Evolutionary conservation across 2,797 vertebrate species (phyloP), one percentile per base, ranked within the genome.

Genomic region (Novumbra hubbsi): DNA sequence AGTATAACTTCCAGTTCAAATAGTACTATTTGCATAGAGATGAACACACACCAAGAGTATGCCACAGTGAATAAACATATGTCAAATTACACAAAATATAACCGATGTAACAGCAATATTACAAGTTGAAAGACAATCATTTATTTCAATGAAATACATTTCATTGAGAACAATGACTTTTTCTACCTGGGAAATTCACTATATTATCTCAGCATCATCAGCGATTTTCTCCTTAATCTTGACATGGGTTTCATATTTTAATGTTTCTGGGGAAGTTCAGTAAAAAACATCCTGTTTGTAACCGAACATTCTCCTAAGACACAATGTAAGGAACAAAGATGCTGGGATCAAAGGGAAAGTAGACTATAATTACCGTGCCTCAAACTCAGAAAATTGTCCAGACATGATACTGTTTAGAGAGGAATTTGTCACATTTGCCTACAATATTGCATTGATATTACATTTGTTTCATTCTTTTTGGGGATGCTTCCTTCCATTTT

Each of bases 171-270:
- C 41, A 55, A 79, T 71, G 82, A 81, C 45, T 69, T 9, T 69
- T 27, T 69, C 15, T 79, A 86, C 81, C 78, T 80, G 74, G 50
- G 57, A 52, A 73, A 68, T 38, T 50, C n/a, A 63, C 45, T 72
- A 70, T 73, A 74, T 15, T 60, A 76, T 62, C 68, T 62, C 66
- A 68, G 49, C 79, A 76, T 65, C 14, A 17, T 57, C 76, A 80
- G 68, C 74, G 60, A 62, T 48, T 82, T 80, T 76, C 24, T 68
- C 48, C 73, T 74, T 79, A 76, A 83, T 76, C 34, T 45, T 74
- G 72, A 78, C 72, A 77, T 87, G 77, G 76, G 80, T 84, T 84
- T 85, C 57, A 75, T 76, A 75, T 77, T 71, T 81, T 82, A 67
- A 78, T 80, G 78, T 84, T 65, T 83, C 70, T 73, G 68, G 68